Evolutionary conservation across 2,888 invertebrate species (phyloP), one percentile per base, ranked within the genome.

Genomic region (Peribatodes rhomboidaria): DNA sequence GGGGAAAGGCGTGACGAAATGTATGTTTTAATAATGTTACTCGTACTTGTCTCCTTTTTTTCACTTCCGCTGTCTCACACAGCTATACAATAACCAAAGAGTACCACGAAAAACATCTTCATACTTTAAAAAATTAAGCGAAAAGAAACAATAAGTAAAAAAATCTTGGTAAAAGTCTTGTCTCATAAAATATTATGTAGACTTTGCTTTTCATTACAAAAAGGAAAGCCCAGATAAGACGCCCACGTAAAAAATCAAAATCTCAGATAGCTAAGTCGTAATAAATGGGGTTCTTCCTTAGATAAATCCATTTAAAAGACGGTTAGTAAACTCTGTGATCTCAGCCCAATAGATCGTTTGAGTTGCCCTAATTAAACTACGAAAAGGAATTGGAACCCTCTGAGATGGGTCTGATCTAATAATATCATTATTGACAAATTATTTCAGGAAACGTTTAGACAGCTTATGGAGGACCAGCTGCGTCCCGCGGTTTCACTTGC

Each of bases 261-360:
- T 42, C 27, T 44, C 14, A 49, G 42, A 42, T 50, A 42, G 37
- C 31, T 33, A 14, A 53, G 14, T 50, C 39, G 56, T 56, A 46
- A 57, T 46, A 52, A 46, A 62, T 53, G 9, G 14, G 47, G 20
- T 1, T 56, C 18, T 47, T 31, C 58, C 27, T 39, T 41, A 49
- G 62, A 71, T 64, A 68, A 66, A 70, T 68, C 70, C 62, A 62
- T 65, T 64, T 57, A 58, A 60, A 67, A 63, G 61, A 37, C 37
- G 49, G 63, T 65, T 55, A 67, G 62, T 61, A 61, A 61, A 61
- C 61, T 46, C 33, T n/a, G 49, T 52, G 53, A 53, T 52, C 59
- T 58, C 56, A 56, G 22, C 18, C 47, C 42, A 67, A 71, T 71
- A 69, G 64, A 66, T 65, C 63, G 67, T 69, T 69, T 10, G 67